Base-by-base conservation (phyloP, 2,888 invertebrate genomes). In the Silvanus unidentatus region DNA sequence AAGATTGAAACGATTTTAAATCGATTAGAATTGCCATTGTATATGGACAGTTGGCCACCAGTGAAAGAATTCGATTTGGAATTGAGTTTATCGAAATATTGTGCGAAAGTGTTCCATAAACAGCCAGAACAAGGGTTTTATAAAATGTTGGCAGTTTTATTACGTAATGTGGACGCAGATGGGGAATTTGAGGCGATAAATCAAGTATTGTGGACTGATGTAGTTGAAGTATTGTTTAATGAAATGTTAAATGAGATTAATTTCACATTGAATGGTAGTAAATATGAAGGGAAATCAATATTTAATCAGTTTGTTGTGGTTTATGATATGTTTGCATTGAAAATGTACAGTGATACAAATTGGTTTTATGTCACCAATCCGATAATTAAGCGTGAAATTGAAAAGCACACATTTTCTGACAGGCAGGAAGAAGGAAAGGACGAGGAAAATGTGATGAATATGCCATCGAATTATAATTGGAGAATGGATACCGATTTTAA, bases 341-440 rank as follows among this genome's bases (percentile, higher is more conserved):
- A 75, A 47, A 69, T 75, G 39, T 82, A 77, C 60, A 67, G 74
- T 15, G 74, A 70, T 45, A 68, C 72, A 12, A 72, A 79, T 30
- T 84, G 84, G 84, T 76, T 82, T 69, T 81, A 79, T 61, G 42
- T 69, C 8, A 60, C 58, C 30, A 63, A 71, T 54, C 62, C 65
- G 22, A 69, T 73, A 45, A 72, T 79, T 53, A 68, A 74, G 47
- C 70, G 72, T 45, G 61, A 70, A 46, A 42, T 56, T 22, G 43
- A 50, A 14, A 39, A 47, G 3, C 50, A 59, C 29, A 42, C 40
- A n/a, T n/a, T n/a, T n/a, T n/a, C n/a, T 12, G 42, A 52, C 42
- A 34, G 50, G 15, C 22, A 40, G 14, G 15, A 42, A 42, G 43
- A 46, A 35, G 22, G n/a, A n/a, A n/a, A n/a, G n/a, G 22, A 22